Evolutionary conservation across 2,888 invertebrate genomes (phyloP).

Genomic region (Catonia carolina): DNA sequence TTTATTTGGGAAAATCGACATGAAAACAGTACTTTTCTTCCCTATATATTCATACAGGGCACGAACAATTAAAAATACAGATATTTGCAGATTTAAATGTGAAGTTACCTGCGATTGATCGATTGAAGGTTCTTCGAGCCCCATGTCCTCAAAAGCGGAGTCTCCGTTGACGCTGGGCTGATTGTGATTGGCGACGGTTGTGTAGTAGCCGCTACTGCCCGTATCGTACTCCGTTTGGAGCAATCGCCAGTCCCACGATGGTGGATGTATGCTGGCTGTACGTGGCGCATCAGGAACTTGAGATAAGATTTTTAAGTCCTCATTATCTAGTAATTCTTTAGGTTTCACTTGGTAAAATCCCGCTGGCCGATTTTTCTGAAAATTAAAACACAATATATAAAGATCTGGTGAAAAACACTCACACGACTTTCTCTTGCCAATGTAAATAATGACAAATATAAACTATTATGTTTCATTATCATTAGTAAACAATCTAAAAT

Average conservation of each 20-base stretch:
- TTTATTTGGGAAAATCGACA: too few relatives aligned
- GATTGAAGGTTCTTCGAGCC: slow-evolving; percentile 10
- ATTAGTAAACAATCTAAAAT: too few relatives aligned
- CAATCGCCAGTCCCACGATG: slow-evolving; percentile 66
- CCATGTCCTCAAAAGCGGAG: slow-evolving; percentile 25
- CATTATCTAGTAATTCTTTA: slow-evolving; percentile 59
- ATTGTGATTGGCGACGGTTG: not conserved
- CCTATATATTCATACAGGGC: too few relatives aligned
- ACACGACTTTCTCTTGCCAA: too few relatives aligned
- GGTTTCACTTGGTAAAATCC: slow-evolving; percentile 69
- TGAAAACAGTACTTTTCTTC: too few relatives aligned
- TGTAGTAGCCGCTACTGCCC: not conserved
- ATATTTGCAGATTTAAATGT: too few relatives aligned
- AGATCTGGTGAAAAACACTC: too few relatives aligned
- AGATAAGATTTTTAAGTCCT: slow-evolving; percentile 52
- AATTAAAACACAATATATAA: slow-evolving; percentile 31
- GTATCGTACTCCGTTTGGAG: slow-evolving; percentile 37
- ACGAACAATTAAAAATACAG: slow-evolving; percentile 2
- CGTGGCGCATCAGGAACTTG: slow-evolving; percentile 76
- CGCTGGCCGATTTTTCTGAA: slow-evolving; percentile 75
- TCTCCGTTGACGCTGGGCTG: slow-evolving; percentile 16
- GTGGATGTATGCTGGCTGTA: slow-evolving; percentile 61
- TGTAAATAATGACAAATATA: too few relatives aligned
- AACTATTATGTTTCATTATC: too few relatives aligned
- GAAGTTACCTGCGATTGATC: slow-evolving; percentile 6